Conservation (phyloP, 2,888 invertebrate genomes). For the Coenonympha glycerion region DNA sequence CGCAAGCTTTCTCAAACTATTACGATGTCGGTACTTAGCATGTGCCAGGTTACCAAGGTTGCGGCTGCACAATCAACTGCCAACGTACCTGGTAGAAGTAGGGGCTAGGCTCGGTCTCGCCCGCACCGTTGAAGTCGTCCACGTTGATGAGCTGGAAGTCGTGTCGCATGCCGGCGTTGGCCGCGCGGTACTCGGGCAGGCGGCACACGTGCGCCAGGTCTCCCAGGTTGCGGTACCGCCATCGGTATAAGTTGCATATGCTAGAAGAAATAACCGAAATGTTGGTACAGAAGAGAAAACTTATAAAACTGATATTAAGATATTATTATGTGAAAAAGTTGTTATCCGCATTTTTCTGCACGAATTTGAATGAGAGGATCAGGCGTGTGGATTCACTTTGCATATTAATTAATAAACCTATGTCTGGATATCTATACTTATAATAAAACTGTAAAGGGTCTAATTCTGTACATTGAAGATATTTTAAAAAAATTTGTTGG, state of each 20-base stretch:
- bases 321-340: too few species aligned
- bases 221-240: constrained; percentile 97
- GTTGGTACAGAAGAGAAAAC: background rate
- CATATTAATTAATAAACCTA: too few species aligned
- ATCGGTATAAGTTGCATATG: constrained; percentile 95
- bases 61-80: background rate
- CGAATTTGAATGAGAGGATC: too few species aligned
- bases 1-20: too few species aligned
- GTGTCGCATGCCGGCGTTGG: constrained; percentile 93
- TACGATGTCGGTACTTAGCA: too few species aligned
- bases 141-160: constrained; percentile 98
- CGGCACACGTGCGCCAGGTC: constrained; percentile 92
- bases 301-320: background rate
- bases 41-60: too few species aligned
- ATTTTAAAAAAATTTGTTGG: too few species aligned
- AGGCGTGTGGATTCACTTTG: too few species aligned
- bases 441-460: too few species aligned
- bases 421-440: too few species aligned
- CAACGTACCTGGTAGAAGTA: constrained; percentile 94
- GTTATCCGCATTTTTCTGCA: too few species aligned
- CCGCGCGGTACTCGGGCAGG: constrained; percentile 88
- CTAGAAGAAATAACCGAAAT: constrained; percentile 57
- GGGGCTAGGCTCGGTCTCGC: constrained; percentile 98
- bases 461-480: too few species aligned
- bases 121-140: constrained; percentile 95